These are phyloP conservation scores for Drosophila algonquin DNA, from an alignment of 2,888 invertebrate genomes.

Conservation along the genomic window DNA sequence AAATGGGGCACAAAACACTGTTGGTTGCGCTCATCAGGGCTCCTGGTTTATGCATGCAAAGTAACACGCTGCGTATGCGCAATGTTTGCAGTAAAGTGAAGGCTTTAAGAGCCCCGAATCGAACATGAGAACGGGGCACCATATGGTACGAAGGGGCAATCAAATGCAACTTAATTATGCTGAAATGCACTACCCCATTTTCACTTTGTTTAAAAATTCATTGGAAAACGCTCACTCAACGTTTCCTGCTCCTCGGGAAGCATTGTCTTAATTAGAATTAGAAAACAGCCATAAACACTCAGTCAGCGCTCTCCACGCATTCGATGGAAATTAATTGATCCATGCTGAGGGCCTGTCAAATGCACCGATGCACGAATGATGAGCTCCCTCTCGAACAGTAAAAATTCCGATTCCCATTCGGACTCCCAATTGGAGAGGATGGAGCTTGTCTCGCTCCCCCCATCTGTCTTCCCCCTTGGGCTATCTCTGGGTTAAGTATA, in stretches of 20 bases:
- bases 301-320: conserved; percentile 48
- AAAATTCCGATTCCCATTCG: conserved; percentile 59
- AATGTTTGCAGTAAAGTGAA: conserved; percentile 34
- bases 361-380: conserved; percentile 53
- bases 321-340: conserved; percentile 74
- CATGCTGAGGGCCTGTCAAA: conserved; percentile 72
- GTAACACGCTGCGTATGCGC: conserved; percentile 70
- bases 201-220: conserved; percentile 45
- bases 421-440: conserved; percentile 13
- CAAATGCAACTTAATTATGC: conserved; percentile 19
- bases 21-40: conserved; percentile 31
- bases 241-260: conserved; percentile 17
- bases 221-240: conserved; percentile 27
- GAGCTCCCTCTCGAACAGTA: conserved; percentile 46
- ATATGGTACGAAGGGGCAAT: not conserved
- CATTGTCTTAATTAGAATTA: conserved; percentile 62
- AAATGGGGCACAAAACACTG: conserved; percentile 55
- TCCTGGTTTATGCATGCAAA: conserved; percentile 71
- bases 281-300: conserved; percentile 67
- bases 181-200: conserved; percentile 11
- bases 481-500: conserved; percentile 58
- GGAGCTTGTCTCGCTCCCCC: conserved; percentile 24
- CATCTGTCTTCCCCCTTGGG: not conserved
- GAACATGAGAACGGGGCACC: not conserved
- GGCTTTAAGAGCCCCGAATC: conserved; percentile 27